Percentiles rank a stretch among this genome's conserved stretches.
Conservation (phyloP, 2,797 vertebrate species). For the Rhabdomys pumilio region DNA sequence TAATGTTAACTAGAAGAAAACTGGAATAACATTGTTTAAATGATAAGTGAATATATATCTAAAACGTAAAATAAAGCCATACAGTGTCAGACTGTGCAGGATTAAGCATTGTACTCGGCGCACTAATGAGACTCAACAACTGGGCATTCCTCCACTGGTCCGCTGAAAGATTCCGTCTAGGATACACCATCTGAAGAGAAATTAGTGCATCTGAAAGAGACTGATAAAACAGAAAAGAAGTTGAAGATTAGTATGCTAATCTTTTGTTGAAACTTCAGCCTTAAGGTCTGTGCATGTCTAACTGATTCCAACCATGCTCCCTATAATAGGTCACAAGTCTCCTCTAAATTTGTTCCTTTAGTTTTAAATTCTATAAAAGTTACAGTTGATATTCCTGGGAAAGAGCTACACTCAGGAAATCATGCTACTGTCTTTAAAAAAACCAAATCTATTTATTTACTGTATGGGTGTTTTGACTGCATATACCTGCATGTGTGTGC, state of each 20-base stretch:
- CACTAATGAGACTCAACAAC: conserved; percentile 98
- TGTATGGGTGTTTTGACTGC: not conserved
- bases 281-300: not conserved
- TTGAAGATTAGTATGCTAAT: conserved; percentile 5
- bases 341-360: not conserved
- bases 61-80: conserved; percentile 74
- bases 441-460: not conserved
- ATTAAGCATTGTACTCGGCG: conserved; percentile 99
- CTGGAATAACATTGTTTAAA: not conserved
- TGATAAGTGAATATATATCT: not conserved
- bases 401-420: conserved; percentile 48
- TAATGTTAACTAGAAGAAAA: conserved; percentile 51
- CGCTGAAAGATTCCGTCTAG: conserved; percentile 97
- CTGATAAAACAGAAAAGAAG: conserved; percentile 87
- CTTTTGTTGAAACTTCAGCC: conserved; percentile 56
- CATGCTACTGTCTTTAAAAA: conserved; percentile 35
- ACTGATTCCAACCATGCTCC: not conserved
- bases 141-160: conserved; percentile 99
- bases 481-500: too few species aligned
- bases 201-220: conserved; percentile 98
- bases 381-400: not conserved
- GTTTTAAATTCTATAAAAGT: conserved; percentile 46
- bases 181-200: conserved; percentile 99
- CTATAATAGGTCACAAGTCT: not conserved
- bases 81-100: conserved; percentile 99